phyloP scores from a whole-genome alignment of 2,113 vertebrate genomes.

The Paramormyrops kingsleyae region DNA sequence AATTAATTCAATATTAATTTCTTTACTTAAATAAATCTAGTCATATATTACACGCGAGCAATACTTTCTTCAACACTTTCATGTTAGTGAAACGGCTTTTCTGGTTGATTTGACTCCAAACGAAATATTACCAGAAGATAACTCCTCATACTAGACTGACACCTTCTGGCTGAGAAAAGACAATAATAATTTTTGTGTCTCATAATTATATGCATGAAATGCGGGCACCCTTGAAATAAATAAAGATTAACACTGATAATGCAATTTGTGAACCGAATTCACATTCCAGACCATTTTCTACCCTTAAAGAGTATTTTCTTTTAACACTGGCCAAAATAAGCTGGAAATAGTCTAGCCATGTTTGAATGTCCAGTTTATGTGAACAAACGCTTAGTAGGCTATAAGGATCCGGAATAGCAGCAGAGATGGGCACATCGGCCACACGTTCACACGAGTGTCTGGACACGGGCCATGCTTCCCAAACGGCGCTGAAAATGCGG shows the following conservation, averaged over 20 bases:
- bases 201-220: not conserved
- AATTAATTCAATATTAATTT: not conserved
- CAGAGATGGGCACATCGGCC: not conserved
- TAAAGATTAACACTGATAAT: not conserved
- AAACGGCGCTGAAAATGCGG: constrained; percentile 46
- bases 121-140: not conserved
- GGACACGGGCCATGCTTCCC: constrained; percentile 14
- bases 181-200: not conserved
- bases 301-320: not conserved
- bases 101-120: not conserved
- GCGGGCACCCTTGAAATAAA: not conserved
- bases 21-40: not conserved
- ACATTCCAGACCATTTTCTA: not conserved
- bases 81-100: not conserved
- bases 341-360: not conserved
- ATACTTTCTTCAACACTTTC: not conserved
- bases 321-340: not conserved
- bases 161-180: not conserved
- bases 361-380: not conserved
- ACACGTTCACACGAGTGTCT: not conserved
- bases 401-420: not conserved
- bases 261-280: not conserved
- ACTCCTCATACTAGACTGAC: not conserved
- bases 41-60: not conserved
- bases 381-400: not conserved